These are phyloP conservation scores for Jacana jacana DNA, from an alignment of 2,113 vertebrate species.

Conservation along the genomic window DNA sequence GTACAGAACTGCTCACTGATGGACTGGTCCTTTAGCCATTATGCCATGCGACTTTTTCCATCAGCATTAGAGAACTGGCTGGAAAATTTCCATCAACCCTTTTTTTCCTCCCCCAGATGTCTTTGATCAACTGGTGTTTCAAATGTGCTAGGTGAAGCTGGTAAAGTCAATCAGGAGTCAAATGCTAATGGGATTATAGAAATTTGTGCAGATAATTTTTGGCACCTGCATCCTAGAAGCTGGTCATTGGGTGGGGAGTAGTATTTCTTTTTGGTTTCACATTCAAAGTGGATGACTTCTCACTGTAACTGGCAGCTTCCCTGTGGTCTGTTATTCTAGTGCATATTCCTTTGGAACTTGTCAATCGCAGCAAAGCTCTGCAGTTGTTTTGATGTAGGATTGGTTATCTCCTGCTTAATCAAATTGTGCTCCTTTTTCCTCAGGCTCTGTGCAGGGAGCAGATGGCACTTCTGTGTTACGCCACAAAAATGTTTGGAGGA, in stretches of 20 bases:
- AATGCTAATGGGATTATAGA: background rate
- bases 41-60: background rate
- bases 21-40: background rate
- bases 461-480: background rate
- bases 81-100: background rate
- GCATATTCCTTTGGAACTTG: background rate
- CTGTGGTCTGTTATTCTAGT: no score
- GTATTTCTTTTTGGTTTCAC: background rate
- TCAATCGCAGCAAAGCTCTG: background rate
- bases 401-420: background rate
- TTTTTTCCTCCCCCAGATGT: background rate
- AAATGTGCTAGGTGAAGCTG: background rate
- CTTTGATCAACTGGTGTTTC: background rate
- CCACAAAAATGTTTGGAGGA: background rate
- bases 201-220: background rate
- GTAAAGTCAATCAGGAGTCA: background rate
- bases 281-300: background rate
- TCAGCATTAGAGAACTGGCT: background rate
- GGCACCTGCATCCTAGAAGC: background rate
- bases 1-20: background rate
- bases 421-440: background rate
- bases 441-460: background rate
- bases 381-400: background rate
- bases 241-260: background rate
- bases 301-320: background rate